Base-by-base conservation (phyloP, 2,113 vertebrate species). In the Aegithalos caudatus region DNA sequence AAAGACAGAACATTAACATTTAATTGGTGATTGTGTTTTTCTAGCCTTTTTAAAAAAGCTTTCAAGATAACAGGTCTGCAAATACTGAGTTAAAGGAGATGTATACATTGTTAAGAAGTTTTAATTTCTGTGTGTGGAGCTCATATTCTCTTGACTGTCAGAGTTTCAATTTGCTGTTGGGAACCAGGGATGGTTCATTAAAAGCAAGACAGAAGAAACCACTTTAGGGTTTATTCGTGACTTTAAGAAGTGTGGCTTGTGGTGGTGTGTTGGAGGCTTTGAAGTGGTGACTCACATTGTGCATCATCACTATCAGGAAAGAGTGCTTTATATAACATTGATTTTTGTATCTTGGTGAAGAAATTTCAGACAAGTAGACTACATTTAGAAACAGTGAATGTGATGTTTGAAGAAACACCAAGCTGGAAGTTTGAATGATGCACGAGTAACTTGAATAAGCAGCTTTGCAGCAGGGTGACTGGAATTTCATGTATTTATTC, bases 281-380 rank as follows among this genome's bases (percentile, higher is more conserved):
- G 93, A 96, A 97, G 82, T 81, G 82, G 74, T 97, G 95, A 96
- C 82, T 97, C 96, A 96, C 38, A 24, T 60, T 92, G 62, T 93
- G 90, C 90, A 95, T 96, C 94, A 96, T 92, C 90, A 74, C 88
- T 92, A 96, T 95, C 76, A 92, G 82, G 79, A 86, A 90, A 60
- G 58, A 93, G 67, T n/a, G 51, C 90, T 94, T 97, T 96, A 96
- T 94, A 15, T 97, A 96, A 95, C 85, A 54, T 45, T 44, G 92
- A 58, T 70, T 89, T 92, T 88, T 82, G 78, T 90, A 60, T 88
- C 85, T 88, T 88, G 44, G 58, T 90, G 95, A 92, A 88, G n/a
- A 73, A 78, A 58, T 81, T 95, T 96, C 88, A 95, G 93, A 67
- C 70, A 77, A 88, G 79, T 48, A 84, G 76, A 21, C 87, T 88